phyloP scores from a whole-genome alignment of 2,113 vertebrate genomes.

The Clarias gariepinus region DNA sequence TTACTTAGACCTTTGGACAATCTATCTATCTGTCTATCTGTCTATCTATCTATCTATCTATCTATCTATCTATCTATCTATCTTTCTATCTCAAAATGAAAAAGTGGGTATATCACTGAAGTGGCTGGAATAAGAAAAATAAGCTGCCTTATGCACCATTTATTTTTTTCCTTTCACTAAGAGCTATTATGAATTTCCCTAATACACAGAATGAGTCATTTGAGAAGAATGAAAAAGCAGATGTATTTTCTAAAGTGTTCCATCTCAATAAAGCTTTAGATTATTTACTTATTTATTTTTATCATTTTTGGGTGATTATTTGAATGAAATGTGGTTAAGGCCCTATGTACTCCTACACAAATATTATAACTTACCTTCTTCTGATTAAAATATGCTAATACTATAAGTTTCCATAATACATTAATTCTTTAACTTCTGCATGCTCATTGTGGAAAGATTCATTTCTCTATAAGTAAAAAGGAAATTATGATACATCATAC shows the following conservation, averaged over 20 bases:
- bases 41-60: too few relatives aligned
- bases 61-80: too few relatives aligned
- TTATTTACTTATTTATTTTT: not conserved
- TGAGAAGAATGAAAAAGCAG: constrained; percentile 1
- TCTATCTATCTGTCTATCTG: too few relatives aligned
- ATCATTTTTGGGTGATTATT: not conserved
- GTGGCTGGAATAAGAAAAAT: constrained; percentile 20
- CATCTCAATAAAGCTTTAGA: not conserved
- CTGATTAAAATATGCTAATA: not conserved
- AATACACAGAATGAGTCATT: constrained; percentile 32
- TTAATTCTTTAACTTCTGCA: not conserved
- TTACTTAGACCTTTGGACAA: too few relatives aligned
- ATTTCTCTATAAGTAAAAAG: not conserved
- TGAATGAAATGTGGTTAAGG: too few relatives aligned
- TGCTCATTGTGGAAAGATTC: not conserved
- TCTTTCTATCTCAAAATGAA: not conserved
- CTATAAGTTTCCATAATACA: not conserved
- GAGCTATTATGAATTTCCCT: constrained; percentile 22
- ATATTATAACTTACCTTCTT: not conserved
- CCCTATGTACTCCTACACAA: too few relatives aligned
- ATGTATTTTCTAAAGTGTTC: not conserved
- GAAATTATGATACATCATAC: not conserved
- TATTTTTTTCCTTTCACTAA: constrained; percentile 4
- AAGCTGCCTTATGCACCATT: constrained; percentile 1
- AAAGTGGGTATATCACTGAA: constrained; percentile 4